Evolutionary conservation across 1,140 invertebrate species (phyloP), one percentile per base, ranked within the genome.

Genomic region (Drosophila murphyi): DNA sequence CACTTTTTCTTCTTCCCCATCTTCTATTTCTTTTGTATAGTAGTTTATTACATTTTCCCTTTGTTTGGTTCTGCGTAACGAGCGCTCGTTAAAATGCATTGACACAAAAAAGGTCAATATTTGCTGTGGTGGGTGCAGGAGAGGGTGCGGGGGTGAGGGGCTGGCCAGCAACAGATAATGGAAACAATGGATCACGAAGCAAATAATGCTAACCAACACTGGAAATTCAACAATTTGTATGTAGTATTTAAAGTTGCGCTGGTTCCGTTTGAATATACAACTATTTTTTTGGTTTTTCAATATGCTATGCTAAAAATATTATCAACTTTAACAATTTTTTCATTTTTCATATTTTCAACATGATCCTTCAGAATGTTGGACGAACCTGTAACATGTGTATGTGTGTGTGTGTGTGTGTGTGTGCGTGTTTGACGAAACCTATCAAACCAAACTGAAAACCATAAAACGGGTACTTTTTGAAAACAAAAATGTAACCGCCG

Each of bases 31-130:
- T 62, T 57, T 48, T 64, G 20, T 62, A 20, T 20, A 20, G 20
- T 56, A 79, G 70, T 86, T 87, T 85, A 88, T 85, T 86, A 86
- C 78, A 82, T 87, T 86, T 78, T 69, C 68, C 79, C 64, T 86
- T 87, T 75, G 72, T 82, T 56, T 60, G 54, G 55, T 70, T 48
- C 43, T 68, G 67, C 71, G 76, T 88, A 87, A 87, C 83, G 83
- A 88, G 83, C 83, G 83, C 83, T 87, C 83, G 83, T 87, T 88
- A 87, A 87, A 87, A 85, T 81, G 82, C 81, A 83, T 86, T 83
- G 82, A 85, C 81, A 83, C 82, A 83, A 81, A 86, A 20, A 82
- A 87, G 79, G 71, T 79, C 80, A 82, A 87, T 77, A 80, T 77
- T 88, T 80, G 76, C 68, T 51, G 72, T 55, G 56, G 50, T 52